Base-by-base conservation (phyloP, 1,140 invertebrate genomes). In the Papilio machaon region DNA sequence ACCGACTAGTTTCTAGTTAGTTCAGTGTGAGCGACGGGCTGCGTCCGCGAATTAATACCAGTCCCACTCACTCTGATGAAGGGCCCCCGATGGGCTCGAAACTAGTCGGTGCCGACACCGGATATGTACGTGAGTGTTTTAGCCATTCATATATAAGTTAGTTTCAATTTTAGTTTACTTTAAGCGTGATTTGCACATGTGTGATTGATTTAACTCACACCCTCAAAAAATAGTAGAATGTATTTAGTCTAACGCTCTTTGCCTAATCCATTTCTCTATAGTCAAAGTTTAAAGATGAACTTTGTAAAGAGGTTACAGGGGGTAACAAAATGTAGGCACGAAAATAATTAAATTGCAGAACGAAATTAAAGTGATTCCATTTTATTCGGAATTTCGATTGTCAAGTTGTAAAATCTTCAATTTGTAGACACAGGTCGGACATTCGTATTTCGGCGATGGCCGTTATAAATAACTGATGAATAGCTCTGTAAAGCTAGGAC, bases 331-430 rank as follows among this genome's bases (percentile, higher is more conserved):
- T 70, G 58, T 70, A 78, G 74, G 81, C 77, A 79, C 77, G 82
- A 80, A 82, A 82, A 84, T 84, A 82, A 84, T 81, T 81, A 84
- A 84, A 84, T 84, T 81, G 80, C 83, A 79, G 52, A 76, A 74
- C 73, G 73, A 81, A 82, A 84, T 84, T 82, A 80, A 82, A 82
- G 54, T 82, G 81, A 73, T 82, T 73, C 60, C 70, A 73, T 81
- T 80, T 43, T 77, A 46, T 74, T 82, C 19, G 83, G 83, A 84
- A 84, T 84, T 84, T 82, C 81, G 81, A 84, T 84, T 84, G 83
- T 80, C 52, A 80, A 78, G 79, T 52, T 49, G 46, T 83, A 83
- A 78, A 83, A 81, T 81, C 52, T 80, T 76, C 58, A 73, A 79
- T 73, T 70, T 75, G 75, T 46, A 78, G 70, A 80, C 77, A 73